Evolutionary conservation across 2,888 invertebrate genomes (phyloP).

Genomic region (Eupsilia transversa): DNA sequence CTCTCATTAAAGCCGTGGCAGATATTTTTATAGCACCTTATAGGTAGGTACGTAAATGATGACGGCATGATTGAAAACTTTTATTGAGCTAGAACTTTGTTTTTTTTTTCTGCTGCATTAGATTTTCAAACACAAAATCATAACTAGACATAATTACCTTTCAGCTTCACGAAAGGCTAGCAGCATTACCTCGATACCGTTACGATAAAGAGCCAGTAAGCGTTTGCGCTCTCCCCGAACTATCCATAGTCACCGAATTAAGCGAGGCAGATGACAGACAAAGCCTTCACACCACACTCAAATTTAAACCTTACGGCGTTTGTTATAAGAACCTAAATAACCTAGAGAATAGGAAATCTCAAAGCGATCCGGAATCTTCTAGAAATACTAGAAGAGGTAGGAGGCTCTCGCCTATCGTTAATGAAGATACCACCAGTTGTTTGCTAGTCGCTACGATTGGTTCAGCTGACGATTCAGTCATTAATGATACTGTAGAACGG

Average conservation of each 20-base stretch:
- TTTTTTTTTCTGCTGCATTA: background rate
- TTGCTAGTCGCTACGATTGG: constrained; percentile 77
- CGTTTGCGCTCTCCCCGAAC: constrained; percentile 75
- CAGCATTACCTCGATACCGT: constrained; percentile 72
- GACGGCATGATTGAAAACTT: background rate
- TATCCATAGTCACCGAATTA: constrained; percentile 79
- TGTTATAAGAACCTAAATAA: constrained; percentile 61
- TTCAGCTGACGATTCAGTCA: constrained; percentile 76
- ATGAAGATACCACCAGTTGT: constrained; percentile 73
- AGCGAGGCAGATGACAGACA: constrained; percentile 76
- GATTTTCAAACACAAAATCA: background rate
- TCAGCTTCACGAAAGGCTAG: constrained; percentile 82
- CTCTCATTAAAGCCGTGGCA: too few species aligned
- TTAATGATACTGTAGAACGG: constrained; percentile 77
- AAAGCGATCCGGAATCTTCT: constrained; percentile 70
- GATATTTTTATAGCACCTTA: too few species aligned
- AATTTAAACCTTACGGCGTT: constrained; percentile 69
- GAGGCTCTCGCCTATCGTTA: constrained; percentile 66
- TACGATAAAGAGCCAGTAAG: constrained; percentile 75
- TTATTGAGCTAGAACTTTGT: background rate
- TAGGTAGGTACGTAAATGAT: background rate
- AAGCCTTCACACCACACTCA: constrained; percentile 66
- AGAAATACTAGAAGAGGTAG: constrained; percentile 39
- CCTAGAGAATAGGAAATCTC: constrained; percentile 59
- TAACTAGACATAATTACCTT: constrained; percentile 52